Conservation (phyloP, 2,888 invertebrate species). For the Cosmopolites sordidus region DNA sequence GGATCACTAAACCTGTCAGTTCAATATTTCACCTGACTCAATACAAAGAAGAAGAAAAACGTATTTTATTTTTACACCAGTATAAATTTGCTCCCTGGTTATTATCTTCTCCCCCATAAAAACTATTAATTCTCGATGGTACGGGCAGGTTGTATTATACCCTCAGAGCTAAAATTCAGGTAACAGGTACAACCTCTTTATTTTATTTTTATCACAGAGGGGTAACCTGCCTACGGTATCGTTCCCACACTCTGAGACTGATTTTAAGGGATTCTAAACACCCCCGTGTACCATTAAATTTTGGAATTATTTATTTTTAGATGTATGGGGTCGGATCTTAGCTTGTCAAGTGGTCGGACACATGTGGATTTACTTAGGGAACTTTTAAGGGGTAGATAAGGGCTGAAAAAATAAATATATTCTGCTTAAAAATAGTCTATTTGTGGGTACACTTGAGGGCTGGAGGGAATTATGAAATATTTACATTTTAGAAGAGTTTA, state of each 20-base stretch:
- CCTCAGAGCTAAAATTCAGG: conserved; percentile 13
- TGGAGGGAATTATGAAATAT: too few relatives aligned
- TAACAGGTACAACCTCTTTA: conserved; percentile 29
- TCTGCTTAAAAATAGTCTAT: too few relatives aligned
- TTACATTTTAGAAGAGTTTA: too few relatives aligned
- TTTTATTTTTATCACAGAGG: conserved; percentile 19
- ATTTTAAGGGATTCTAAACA: too few relatives aligned
- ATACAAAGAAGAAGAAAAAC: too few relatives aligned
- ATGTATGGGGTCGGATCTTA: background rate
- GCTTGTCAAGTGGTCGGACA: conserved; percentile 12
- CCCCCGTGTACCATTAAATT: background rate
- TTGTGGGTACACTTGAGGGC: too few relatives aligned
- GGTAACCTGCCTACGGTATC: background rate
- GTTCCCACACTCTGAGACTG: conserved; percentile 6
- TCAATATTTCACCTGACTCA: too few relatives aligned
- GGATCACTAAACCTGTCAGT: too few relatives aligned
- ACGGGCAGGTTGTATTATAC: conserved; percentile 26
- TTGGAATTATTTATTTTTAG: conserved; percentile 10
- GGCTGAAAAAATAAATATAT: too few relatives aligned
- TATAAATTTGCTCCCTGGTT: too few relatives aligned
- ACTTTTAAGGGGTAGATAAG: too few relatives aligned
- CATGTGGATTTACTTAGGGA: conserved; percentile 5
- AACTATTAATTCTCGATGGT: conserved; percentile 23
- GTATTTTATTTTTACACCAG: too few relatives aligned
- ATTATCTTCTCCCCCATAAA: background rate